Evolutionary conservation across 1,140 invertebrate species (phyloP).

Genomic region (Hyles vespertilio): DNA sequence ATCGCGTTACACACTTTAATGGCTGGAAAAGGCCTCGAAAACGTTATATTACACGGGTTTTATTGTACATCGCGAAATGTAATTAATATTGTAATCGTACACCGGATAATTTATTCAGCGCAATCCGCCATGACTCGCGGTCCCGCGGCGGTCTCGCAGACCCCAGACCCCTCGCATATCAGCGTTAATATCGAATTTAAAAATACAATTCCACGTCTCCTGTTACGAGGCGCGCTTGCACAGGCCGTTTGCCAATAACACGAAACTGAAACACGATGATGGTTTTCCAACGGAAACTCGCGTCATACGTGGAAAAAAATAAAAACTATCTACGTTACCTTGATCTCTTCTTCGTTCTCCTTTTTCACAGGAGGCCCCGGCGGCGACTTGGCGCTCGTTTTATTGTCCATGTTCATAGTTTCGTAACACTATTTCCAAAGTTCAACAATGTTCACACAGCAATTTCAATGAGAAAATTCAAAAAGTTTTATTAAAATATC

Average conservation of each 20-base stretch:
- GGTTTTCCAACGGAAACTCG: slow-evolving; percentile 48
- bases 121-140: slow-evolving; percentile 32
- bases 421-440: too few species aligned
- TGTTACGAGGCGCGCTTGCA: slow-evolving; percentile 55
- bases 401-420: slow-evolving; percentile 54
- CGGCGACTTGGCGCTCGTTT: slow-evolving; percentile 45
- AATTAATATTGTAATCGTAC: slow-evolving; percentile 72
- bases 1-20: slow-evolving; percentile 75
- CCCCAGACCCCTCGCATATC: slow-evolving; percentile 39
- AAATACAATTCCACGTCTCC: slow-evolving; percentile 64
- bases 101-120: slow-evolving; percentile 67
- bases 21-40: slow-evolving; percentile 76
- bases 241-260: slow-evolving; percentile 60
- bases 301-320: slow-evolving; percentile 48
- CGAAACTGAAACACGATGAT: slow-evolving; percentile 50
- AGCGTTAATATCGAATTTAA: slow-evolving; percentile 65
- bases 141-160: slow-evolving; percentile 32
- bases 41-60: slow-evolving; percentile 74
- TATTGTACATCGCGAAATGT: slow-evolving; percentile 72
- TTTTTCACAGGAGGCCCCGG: slow-evolving; percentile 67
- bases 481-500: slow-evolving; percentile 26
- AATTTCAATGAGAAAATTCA: slow-evolving; percentile 23
- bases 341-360: slow-evolving; percentile 75
- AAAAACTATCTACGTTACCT: slow-evolving; percentile 46
- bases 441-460: too few species aligned